Percentiles rank a stretch among this genome's conserved stretches.
Evolutionary conservation across 2,113 vertebrate genomes (phyloP).

Genomic region (Gnathonemus echidnorhynchus): DNA sequence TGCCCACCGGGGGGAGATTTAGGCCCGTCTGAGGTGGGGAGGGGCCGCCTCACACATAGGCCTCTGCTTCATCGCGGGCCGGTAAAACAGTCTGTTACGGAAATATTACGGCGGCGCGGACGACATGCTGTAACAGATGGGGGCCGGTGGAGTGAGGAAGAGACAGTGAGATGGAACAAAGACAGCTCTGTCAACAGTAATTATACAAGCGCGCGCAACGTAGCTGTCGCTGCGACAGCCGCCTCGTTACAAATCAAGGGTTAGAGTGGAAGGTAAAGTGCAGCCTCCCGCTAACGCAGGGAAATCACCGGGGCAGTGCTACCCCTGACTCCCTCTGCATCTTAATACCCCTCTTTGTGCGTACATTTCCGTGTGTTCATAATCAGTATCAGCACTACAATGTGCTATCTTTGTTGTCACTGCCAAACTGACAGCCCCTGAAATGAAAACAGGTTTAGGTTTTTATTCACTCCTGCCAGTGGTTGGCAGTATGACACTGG

Average conservation of each 20-base stretch:
- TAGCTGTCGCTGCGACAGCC: not conserved
- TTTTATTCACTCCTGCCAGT: not conserved
- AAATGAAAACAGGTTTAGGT: not conserved
- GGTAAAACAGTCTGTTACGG: constrained; percentile 12
- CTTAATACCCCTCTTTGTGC: not conserved
- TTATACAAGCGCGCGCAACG: constrained; percentile 4
- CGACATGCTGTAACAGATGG: constrained; percentile 4
- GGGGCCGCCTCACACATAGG: not conserved
- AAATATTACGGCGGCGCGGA: not conserved
- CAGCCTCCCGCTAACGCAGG: not conserved
- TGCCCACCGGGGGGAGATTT: not conserved
- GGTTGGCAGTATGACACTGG: not conserved
- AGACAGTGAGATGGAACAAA: constrained; percentile 4
- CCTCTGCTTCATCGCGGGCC: not conserved
- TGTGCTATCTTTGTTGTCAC: not conserved
- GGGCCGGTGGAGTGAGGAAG: not conserved
- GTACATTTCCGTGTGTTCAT: not conserved
- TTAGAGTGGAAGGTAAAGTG: not conserved
- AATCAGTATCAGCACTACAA: not conserved
- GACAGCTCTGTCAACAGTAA: constrained; percentile 20
- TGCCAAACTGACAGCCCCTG: not conserved
- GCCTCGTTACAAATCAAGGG: not conserved
- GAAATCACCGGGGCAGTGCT: not conserved
- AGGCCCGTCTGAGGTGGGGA: not conserved
- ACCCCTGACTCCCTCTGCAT: not conserved